A percentile compares a stretch with the other conserved stretches of the same genome.
phyloP scores from a whole-genome alignment of 2,888 invertebrate genomes.

The Apotomis turbidana region DNA sequence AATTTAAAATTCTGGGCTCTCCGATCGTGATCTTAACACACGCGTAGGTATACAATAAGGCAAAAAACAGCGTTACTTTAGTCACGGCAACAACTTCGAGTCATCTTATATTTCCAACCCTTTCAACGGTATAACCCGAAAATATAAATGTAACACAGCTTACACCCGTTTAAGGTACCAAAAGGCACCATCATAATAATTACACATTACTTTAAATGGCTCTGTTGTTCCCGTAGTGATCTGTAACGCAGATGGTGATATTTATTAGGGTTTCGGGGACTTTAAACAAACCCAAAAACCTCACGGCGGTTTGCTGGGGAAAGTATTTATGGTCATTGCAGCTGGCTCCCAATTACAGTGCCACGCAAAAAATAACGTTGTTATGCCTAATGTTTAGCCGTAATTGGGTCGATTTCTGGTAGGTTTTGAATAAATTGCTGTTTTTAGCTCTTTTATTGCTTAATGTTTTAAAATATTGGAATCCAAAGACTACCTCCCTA shows the following conservation, averaged over 20 bases:
- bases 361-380: conserved; percentile 36
- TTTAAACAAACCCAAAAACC: conserved; percentile 41
- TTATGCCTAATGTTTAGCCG: conserved; percentile 24
- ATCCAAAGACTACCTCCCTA: too few species aligned
- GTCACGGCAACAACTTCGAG: too few species aligned
- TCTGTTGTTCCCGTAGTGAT: conserved; percentile 18
- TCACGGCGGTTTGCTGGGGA: conserved; percentile 36
- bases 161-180: not conserved
- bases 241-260: conserved; percentile 31
- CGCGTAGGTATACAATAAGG: too few species aligned
- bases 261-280: conserved; percentile 37
- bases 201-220: conserved; percentile 11
- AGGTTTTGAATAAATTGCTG: not conserved
- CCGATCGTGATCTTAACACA: too few species aligned
- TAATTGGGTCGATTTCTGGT: conserved; percentile 33
- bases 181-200: conserved; percentile 14
- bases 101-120: not conserved
- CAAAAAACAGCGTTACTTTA: too few species aligned
- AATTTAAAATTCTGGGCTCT: too few species aligned
- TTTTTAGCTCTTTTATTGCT: not conserved
- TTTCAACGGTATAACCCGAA: not conserved
- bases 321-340: conserved; percentile 41
- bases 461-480: too few species aligned
- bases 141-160: not conserved
- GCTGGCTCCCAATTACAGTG: conserved; percentile 37